Evolutionary conservation across 1,140 invertebrate genomes (phyloP).

Genomic region (Ruditapes philippinarum): DNA sequence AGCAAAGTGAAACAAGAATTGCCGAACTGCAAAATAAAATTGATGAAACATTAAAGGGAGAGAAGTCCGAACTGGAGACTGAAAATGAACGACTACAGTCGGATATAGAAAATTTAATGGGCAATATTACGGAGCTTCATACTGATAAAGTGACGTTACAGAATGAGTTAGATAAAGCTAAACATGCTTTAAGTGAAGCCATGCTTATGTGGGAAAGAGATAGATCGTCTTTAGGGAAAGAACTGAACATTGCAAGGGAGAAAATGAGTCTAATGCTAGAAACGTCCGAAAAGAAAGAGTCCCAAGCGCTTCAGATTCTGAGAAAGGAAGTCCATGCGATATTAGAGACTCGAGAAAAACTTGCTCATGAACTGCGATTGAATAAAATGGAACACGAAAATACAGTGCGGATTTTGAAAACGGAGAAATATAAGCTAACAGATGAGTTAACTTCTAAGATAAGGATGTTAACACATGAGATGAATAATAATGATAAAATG

Average conservation of each 20-base stretch:
- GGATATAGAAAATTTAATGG: conserved; percentile 71
- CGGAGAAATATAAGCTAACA: conserved; percentile 75
- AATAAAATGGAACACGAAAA: conserved; percentile 73
- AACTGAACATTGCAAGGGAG: conserved; percentile 77
- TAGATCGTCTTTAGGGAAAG: conserved; percentile 70
- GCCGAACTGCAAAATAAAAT: conserved; percentile 71
- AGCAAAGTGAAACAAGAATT: conserved; percentile 75
- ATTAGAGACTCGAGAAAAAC: conserved; percentile 78
- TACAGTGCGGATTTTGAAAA: conserved; percentile 69
- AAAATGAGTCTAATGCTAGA: conserved; percentile 78
- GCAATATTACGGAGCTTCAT: conserved; percentile 72
- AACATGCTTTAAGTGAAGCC: conserved; percentile 77
- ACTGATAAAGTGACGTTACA: conserved; percentile 73
- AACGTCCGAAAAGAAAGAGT: conserved; percentile 71
- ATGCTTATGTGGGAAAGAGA: conserved; percentile 81
- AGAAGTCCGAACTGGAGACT: conserved; percentile 76
- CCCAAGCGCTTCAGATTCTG: conserved; percentile 68
- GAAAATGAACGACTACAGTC: conserved; percentile 76
- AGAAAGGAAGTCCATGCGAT: conserved; percentile 76
- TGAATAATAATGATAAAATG: conserved; percentile 76
- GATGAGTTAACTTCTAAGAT: conserved; percentile 78
- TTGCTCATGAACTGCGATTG: conserved; percentile 73
- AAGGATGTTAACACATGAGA: conserved; percentile 76
- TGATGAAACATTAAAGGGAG: conserved; percentile 60
- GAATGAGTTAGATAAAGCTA: conserved; percentile 76